phyloP scores from a whole-genome alignment of 2,888 invertebrate genomes.

The Drosophila algonquin region DNA sequence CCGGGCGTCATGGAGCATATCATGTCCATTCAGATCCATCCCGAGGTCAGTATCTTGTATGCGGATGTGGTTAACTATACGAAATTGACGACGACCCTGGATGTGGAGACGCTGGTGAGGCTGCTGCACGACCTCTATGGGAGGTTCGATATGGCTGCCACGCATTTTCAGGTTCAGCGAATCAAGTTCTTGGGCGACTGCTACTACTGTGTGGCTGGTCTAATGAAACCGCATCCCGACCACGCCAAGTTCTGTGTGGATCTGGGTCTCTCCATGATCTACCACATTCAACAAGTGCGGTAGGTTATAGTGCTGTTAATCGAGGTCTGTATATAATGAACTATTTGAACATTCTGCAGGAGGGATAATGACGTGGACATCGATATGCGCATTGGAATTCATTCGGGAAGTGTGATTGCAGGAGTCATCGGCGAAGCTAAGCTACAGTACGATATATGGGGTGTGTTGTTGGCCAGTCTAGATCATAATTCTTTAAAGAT shows the following conservation, averaged over 20 bases:
- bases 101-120: slow-evolving; percentile 92
- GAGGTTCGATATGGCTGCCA: slow-evolving; percentile 94
- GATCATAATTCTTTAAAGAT: neutral
- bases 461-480: slow-evolving; percentile 84
- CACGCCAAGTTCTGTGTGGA: slow-evolving; percentile 96
- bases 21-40: slow-evolving; percentile 91
- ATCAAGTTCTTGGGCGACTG: slow-evolving; percentile 97
- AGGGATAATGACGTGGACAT: slow-evolving; percentile 91
- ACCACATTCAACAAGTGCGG: slow-evolving; percentile 90
- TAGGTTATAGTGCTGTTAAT: neutral
- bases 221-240: slow-evolving; percentile 89
- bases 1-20: neutral
- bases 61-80: slow-evolving; percentile 98
- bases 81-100: slow-evolving; percentile 89
- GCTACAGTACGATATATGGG: slow-evolving; percentile 98
- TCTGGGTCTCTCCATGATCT: slow-evolving; percentile 94
- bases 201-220: slow-evolving; percentile 95
- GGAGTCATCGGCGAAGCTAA: slow-evolving; percentile 96
- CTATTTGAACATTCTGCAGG: slow-evolving; percentile 18
- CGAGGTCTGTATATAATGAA: no score
- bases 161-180: slow-evolving; percentile 90
- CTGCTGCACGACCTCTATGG: slow-evolving; percentile 95
- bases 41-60: slow-evolving; percentile 94
- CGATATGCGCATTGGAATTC: slow-evolving; percentile 98
- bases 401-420: slow-evolving; percentile 94